Evolutionary conservation across 1,140 invertebrate genomes (phyloP), one percentile per base, ranked within the genome.

Genomic region (Ptiloglossa arizonensis): DNA sequence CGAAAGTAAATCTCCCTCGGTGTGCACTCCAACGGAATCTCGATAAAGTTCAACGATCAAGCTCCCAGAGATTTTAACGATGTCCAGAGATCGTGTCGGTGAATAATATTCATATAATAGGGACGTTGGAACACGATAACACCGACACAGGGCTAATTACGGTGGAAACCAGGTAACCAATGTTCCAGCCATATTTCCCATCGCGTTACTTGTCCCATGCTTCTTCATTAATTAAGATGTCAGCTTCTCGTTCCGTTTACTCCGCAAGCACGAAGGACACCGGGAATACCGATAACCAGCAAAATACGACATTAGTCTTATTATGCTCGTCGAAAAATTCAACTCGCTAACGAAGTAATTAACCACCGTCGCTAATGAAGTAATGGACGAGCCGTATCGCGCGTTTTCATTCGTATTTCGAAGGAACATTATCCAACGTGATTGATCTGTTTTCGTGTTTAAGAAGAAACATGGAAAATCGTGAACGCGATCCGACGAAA

Each of bases 181-280:
- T 69, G 73, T 50, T 76, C 22, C 44, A 22, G 22, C 46, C 46
- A 29, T 66, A 72, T 82, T 79, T 66, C 77, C 68, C 29, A 68
- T 32, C 29, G 50, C 48, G 56, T 22, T 44, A 72, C 48, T 83
- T 29, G 44, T 68, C 59, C 52, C 50, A 68, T 77, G 54, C 29
- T 68, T 80, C 62, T 80, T 63, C 66, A 63, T 84, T 83, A 83
- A 84, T 80, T 80, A 80, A 50, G 27, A 29, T 67, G 60, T 50
- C 32, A 64, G 66, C 52, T 38, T 24, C 48, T 64, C 29, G 9
- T 50, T 70, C 24, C 52, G n/a, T 24, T 57, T 72, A 48, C 46
- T 76, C 9, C 22, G 19, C 27, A 9, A 41, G 8, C n/a, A 57
- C 70, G 17, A 68, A 48, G 66, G 24, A 67, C 62, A 70, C 59